Base-by-base conservation (phyloP, 2,113 vertebrate genomes). In the Monopterus albus region DNA sequence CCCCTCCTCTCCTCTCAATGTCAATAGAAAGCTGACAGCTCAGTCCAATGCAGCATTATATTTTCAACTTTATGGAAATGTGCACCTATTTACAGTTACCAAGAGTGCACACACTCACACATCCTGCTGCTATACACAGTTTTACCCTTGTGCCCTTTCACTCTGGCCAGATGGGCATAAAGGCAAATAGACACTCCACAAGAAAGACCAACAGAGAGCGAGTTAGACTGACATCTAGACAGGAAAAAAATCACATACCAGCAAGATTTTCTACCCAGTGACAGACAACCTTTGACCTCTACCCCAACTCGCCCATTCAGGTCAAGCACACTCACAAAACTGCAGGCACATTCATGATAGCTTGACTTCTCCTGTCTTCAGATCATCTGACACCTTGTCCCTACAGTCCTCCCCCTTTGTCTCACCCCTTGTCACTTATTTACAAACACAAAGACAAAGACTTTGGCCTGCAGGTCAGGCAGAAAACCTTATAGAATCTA, bases 21-120 rank as follows among this genome's bases (percentile, higher is more conserved):
- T 91, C 89, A 90, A 58, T 17, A 64, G 69, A 82, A 75, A 84
- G 88, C 82, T 91, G 90, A 91, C 90, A 89, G 82, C 72, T 64
- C 83, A 49, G 68, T 85, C 79, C 85, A 88, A 86, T 74, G 70
- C 89, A 86, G 84, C 83, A 78, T 58, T 82, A 78, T 86, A 63
- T 68, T 79, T 75, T 81, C 79, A 72, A 76, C 83, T 79, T 51
- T 82, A 83, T 88, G 87, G 72, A 88, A 87, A 87, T 88, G 26
- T 53, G 45, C 78, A 59, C 57, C 70, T 79, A 60, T 77, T 67
- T 60, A 74, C 72, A 60, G 59, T 56, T 82, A 56, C 69, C 47
- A 58, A 66, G 21, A 67, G 29, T 7, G 26, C 20, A n/a, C 46
- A 36, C 26, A 35, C 70, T 17, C 56, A 21, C 38, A 58, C 28